A percentile compares a stretch with the other conserved stretches of the same genome.
These are phyloP conservation scores for Phalacrocorax carbo DNA, from an alignment of 2,113 vertebrate genomes.

Conservation along the genomic window DNA sequence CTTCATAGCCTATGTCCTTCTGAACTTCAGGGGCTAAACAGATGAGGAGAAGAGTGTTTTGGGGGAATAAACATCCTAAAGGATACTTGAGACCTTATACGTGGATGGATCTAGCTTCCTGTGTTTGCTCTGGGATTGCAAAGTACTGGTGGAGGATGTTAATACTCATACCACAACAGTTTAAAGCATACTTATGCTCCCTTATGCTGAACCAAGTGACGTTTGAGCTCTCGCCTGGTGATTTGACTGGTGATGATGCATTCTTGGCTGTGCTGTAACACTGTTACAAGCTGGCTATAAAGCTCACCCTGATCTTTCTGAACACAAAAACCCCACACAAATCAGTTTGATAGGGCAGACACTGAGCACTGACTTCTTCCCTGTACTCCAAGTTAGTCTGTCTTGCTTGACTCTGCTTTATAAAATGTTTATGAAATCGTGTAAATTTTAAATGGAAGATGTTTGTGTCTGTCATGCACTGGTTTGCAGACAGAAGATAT, in stretches of 20 bases:
- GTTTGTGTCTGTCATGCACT: neutral
- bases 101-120: neutral
- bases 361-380: neutral
- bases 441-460: neutral
- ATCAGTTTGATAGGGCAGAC: neutral
- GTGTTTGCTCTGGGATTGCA: neutral
- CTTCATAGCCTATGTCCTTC: neutral
- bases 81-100: fast-evolving
- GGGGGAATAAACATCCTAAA: neutral
- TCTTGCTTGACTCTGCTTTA: neutral
- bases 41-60: neutral
- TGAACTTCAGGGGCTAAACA: neutral
- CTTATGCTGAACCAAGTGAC: neutral
- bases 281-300: neutral
- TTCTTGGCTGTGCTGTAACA: neutral
- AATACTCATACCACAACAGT: neutral
- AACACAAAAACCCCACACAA: neutral
- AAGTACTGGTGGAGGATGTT: neutral
- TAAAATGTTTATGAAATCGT: neutral
- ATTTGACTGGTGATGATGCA: neutral
- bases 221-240: neutral
- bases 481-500: neutral
- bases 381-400: neutral
- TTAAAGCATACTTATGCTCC: neutral
- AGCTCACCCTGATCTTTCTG: neutral